These are phyloP conservation scores for Glossosoma conforme DNA, from an alignment of 1,140 invertebrate species.

Conservation along the genomic window DNA sequence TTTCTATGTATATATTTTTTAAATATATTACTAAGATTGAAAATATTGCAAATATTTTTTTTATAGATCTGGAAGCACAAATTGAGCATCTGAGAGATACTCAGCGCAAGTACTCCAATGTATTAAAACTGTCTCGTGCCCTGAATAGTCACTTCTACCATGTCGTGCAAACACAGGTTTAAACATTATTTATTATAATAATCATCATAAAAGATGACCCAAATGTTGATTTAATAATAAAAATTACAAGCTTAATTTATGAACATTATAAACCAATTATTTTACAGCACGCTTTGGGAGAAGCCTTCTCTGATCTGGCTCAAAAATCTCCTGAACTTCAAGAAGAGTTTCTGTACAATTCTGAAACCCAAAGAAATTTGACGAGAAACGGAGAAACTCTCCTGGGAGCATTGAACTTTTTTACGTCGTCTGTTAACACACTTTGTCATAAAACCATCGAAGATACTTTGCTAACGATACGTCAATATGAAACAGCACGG, in stretches of 20 bases:
- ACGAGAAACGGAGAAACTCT: conserved; percentile 93
- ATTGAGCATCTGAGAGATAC: conserved; percentile 89
- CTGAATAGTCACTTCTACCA: conserved; percentile 85
- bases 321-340: conserved; percentile 93
- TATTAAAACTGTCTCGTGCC: conserved; percentile 77
- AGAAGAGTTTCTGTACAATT: conserved; percentile 92
- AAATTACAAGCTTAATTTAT: background rate
- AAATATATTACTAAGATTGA: background rate
- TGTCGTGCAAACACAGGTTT: conserved; percentile 76
- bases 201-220: background rate
- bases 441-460: conserved; percentile 96
- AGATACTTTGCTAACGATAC: conserved; percentile 89
- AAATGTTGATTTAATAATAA: background rate
- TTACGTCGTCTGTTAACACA: conserved; percentile 92
- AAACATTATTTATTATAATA: background rate
- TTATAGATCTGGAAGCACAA: conserved; percentile 82
- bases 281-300: conserved; percentile 69
- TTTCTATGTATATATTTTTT: no score
- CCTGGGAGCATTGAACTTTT: conserved; percentile 89
- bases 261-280: background rate
- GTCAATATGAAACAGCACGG: conserved; percentile 89
- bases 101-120: conserved; percentile 88
- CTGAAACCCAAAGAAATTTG: conserved; percentile 88
- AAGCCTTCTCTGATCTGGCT: conserved; percentile 90
- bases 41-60: conserved; percentile 4